Evolutionary conservation across 2,888 invertebrate species (phyloP).

Genomic region (Colletes collaris): DNA sequence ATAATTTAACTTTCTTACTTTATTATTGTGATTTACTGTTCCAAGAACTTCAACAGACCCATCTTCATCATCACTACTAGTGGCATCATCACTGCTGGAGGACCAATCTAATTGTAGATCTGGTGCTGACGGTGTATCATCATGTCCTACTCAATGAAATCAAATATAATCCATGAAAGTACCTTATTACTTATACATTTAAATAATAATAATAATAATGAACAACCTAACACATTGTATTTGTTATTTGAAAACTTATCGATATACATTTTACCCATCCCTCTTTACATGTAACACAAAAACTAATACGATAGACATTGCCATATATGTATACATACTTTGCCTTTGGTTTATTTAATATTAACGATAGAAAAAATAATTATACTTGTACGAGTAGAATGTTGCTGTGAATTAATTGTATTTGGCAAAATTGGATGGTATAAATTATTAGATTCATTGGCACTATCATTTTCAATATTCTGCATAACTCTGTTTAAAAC

Average conservation of each 20-base stretch:
- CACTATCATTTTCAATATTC: conserved; percentile 63
- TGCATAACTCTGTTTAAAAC: conserved; percentile 63
- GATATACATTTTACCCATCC: too few species aligned
- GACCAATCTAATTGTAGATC: conserved; percentile 92
- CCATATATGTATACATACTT: background rate
- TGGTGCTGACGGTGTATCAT: conserved; percentile 86
- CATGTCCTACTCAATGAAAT: conserved; percentile 69
- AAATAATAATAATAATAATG: background rate
- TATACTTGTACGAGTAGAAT: conserved; percentile 72
- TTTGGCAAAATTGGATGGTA: conserved; percentile 66
- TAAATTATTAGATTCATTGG: conserved; percentile 64
- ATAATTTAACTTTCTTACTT: conserved; percentile 60
- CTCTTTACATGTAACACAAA: too few species aligned
- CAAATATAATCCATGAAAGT: conserved; percentile 8
- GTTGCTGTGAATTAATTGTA: conserved; percentile 70
- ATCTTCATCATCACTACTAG: conserved; percentile 86
- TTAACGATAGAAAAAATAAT: conserved; percentile 12
- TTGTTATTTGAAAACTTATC: too few species aligned
- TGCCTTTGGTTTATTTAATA: background rate
- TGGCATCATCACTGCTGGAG: conserved; percentile 84
- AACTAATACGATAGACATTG: too few species aligned
- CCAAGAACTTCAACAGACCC: conserved; percentile 83
- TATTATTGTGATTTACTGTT: conserved; percentile 75
- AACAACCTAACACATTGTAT: too few species aligned
- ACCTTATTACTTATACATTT: too few species aligned